A percentile compares a stretch with the other conserved stretches of the same genome.
These are phyloP conservation scores for Pachydiplax longipennis DNA, from an alignment of 2,888 invertebrate species.

Conservation along the genomic window DNA sequence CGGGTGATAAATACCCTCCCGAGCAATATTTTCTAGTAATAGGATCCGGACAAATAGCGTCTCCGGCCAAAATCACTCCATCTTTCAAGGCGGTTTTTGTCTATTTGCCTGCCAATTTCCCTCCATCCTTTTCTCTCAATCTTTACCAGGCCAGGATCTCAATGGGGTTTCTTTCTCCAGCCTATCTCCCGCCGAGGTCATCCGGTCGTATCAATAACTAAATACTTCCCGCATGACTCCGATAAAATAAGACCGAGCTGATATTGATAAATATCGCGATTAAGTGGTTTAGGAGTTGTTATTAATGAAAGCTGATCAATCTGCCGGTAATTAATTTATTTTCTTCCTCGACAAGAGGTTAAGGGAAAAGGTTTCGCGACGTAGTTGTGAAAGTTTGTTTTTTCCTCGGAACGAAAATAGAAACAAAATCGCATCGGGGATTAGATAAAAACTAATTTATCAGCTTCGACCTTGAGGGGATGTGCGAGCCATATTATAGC, in stretches of 20 bases:
- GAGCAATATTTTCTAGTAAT: neutral
- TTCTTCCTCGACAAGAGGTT: neutral
- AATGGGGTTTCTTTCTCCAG: neutral
- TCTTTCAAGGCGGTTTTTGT: neutral
- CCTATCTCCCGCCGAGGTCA: constrained; percentile 10
- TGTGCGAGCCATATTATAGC: neutral
- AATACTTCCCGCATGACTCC: constrained; percentile 16
- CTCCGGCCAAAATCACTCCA: neutral
- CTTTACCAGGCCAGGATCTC: neutral
- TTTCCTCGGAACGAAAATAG: neutral
- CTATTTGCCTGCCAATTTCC: neutral
- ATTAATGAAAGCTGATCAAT: constrained; percentile 36
- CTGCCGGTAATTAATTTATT: constrained; percentile 27
- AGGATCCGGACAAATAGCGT: neutral
- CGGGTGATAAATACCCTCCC: neutral
- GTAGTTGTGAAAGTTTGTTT: neutral
- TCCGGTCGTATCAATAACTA: constrained; percentile 15
- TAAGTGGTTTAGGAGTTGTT: constrained; percentile 19
- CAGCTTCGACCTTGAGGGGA: neutral
- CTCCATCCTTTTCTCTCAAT: neutral
- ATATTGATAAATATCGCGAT: constrained; percentile 33
- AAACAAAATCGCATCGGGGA: neutral
- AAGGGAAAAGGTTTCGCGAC: neutral
- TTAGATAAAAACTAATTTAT: constrained; percentile 27
- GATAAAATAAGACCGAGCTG: neutral